Evolutionary conservation across 2,888 invertebrate genomes (phyloP).

Genomic region (Camptogramma bilineatum): DNA sequence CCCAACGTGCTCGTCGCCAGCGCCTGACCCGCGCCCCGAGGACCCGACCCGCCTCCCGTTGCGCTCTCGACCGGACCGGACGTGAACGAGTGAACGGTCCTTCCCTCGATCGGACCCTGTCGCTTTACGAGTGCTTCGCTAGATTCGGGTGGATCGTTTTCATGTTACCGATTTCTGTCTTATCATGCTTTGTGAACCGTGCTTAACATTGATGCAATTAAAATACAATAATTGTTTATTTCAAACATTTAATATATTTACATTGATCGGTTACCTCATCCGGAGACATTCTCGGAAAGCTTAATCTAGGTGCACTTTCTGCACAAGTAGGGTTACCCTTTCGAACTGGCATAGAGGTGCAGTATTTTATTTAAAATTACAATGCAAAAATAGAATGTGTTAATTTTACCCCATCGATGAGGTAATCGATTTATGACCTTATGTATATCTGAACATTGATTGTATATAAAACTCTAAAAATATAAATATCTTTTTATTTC

Average conservation of each 20-base stretch:
- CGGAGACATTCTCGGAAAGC: too few relatives aligned
- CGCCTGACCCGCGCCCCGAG: conserved; percentile 54
- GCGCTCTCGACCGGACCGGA: too few relatives aligned
- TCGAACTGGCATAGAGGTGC: too few relatives aligned
- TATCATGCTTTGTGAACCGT: background rate
- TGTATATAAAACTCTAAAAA: background rate
- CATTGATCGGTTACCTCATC: too few relatives aligned
- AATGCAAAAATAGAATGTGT: background rate
- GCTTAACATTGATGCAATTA: background rate
- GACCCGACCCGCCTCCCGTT: background rate
- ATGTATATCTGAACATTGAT: background rate
- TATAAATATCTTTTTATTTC: background rate
- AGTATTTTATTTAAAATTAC: too few relatives aligned
- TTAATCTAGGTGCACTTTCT: too few relatives aligned
- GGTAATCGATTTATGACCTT: background rate
- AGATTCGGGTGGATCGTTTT: background rate
- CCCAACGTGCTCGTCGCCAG: conserved; percentile 85
- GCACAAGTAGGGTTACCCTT: too few relatives aligned
- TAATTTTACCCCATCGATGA: background rate
- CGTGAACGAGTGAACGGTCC: too few relatives aligned
- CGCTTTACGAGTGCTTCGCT: background rate
- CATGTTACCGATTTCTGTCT: too few relatives aligned
- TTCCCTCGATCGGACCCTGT: too few relatives aligned
- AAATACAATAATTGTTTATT: background rate
- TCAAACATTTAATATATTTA: background rate